Base-by-base conservation (phyloP, 2,797 vertebrate species). In the Semaprochilodus insignis region DNA sequence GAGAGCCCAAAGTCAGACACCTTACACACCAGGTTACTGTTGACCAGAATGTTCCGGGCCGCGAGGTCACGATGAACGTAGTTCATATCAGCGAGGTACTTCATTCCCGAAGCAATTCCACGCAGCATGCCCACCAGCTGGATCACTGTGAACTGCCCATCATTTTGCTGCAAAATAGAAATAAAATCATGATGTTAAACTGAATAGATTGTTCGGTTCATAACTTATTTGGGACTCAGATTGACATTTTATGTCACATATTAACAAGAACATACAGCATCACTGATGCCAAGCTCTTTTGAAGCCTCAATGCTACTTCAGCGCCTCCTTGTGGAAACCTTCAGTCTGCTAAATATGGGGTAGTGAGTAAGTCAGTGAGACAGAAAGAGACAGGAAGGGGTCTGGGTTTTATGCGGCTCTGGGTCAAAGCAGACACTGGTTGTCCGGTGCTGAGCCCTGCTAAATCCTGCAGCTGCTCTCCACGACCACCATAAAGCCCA, bases 11-110 rank as follows among this genome's bases (percentile, higher is more conserved):
- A 99, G 92, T 99, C 98, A 0, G 98, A 99, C 84, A 99, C 98
- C 78, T 99, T 99, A 94, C 98, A 99, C 87, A 99, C 98, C 67
- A 99, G 94, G 94, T 99, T 99, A 92, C 97, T 99, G 94, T 99
- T 99, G 91, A 99, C 98, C 23, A 99, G 94, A 93, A 99, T 99
- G 94, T 99, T 99, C 17, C 98, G 94, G 52, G 98, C 98, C 0
- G 98, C 98, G 77, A 99, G 95, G 94, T 99, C 98, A 0, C 98
- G 95, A 88, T 99, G 98, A 65, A 99, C 98, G 0, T 99, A 99
- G 93, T 99, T 99, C 98, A 99, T 99, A 89, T 99, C 98, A 0
- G 98, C 95, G 70, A 99, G 94, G 93, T 99, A 99, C 88, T 99
- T 99, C 98, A 99, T 99, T 88, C 98, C 98, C 0, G 98, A 98